Evolutionary conservation across 2,113 vertebrate species (phyloP).

Genomic region (Myanophis thanlyinensis): DNA sequence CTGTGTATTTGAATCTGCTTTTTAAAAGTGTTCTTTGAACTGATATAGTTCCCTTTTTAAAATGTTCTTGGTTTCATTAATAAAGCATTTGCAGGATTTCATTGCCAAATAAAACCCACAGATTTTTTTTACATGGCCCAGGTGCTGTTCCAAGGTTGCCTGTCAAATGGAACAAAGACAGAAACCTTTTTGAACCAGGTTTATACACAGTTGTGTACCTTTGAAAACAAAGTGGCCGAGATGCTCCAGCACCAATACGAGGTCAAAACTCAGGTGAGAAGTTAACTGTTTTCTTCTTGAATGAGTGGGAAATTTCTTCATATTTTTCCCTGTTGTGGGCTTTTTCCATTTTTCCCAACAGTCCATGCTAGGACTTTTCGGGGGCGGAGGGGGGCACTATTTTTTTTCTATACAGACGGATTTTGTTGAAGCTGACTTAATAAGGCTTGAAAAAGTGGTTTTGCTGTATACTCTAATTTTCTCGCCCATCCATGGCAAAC

Average conservation of each 20-base stretch:
- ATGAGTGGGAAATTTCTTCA: not conserved
- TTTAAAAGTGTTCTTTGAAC: not conserved
- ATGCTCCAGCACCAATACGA: slow-evolving; percentile 88
- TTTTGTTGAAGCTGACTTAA: not conserved
- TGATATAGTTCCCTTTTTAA: not conserved
- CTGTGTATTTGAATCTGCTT: not conserved
- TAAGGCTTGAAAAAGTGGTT: not conserved
- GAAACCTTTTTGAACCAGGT: slow-evolving; percentile 86
- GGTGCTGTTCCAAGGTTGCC: slow-evolving; percentile 96
- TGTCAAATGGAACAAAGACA: slow-evolving; percentile 81
- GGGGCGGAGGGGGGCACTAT: not conserved
- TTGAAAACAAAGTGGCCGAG: slow-evolving; percentile 94
- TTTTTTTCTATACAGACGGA: not conserved
- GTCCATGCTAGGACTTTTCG: not conserved
- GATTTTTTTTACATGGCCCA: slow-evolving; percentile 48
- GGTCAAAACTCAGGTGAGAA: slow-evolving; percentile 73
- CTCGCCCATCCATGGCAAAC: not conserved
- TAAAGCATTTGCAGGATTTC: not conserved
- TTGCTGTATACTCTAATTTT: not conserved
- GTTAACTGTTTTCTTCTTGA: not conserved
- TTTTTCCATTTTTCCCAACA: not conserved
- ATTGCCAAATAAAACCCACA: not conserved
- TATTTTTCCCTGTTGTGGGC: not conserved
- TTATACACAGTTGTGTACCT: slow-evolving; percentile 86
- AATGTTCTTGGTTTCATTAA: not conserved